These are phyloP conservation scores for Chymomyza amoena DNA, from an alignment of 2,888 invertebrate genomes.

Conservation along the genomic window DNA sequence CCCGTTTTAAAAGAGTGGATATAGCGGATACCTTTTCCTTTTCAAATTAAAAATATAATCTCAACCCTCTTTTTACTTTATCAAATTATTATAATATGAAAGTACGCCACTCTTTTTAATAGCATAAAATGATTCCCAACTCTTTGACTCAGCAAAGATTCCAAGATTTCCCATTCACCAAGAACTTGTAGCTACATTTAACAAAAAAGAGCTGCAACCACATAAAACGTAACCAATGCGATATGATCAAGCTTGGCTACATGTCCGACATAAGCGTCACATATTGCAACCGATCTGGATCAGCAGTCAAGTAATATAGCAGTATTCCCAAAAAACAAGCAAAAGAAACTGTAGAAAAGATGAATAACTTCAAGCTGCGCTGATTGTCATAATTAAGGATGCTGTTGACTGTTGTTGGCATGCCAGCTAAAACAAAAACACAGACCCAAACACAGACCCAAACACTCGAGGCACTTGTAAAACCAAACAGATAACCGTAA, in stretches of 20 bases:
- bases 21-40: neutral
- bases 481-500: conserved; percentile 66
- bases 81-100: neutral
- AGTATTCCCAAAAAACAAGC: conserved; percentile 18
- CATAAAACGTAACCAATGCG: neutral
- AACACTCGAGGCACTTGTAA: conserved; percentile 63
- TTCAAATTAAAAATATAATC: neutral
- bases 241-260: conserved; percentile 40
- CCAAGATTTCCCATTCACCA: neutral
- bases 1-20: too few relatives aligned
- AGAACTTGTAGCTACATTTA: too few relatives aligned
- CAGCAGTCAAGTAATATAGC: conserved; percentile 32
- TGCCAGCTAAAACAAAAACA: conserved; percentile 34
- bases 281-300: conserved; percentile 65
- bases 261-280: conserved; percentile 10
- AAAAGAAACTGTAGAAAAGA: conserved; percentile 22
- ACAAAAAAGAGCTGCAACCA: neutral
- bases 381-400: conserved; percentile 73
- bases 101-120: neutral
- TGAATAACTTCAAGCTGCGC: conserved; percentile 48
- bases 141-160: neutral
- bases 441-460: conserved; percentile 10
- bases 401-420: conserved; percentile 54
- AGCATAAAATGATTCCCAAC: neutral
- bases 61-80: neutral